A percentile compares a stretch with the other conserved stretches of the same genome.
Evolutionary conservation across 2,888 invertebrate species (phyloP).

Genomic region (Selenia dentaria): DNA sequence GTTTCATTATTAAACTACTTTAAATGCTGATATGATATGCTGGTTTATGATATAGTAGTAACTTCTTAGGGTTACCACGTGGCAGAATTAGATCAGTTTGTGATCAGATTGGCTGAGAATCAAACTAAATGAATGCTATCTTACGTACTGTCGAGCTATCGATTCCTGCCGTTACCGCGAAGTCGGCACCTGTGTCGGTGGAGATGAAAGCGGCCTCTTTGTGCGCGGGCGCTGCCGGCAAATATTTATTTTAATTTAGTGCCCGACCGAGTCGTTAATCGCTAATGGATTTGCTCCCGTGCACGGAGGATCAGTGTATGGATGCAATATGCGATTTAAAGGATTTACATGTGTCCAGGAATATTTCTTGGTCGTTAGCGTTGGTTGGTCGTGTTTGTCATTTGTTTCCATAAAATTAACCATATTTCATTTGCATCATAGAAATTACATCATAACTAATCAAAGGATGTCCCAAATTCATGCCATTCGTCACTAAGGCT

Average conservation of each 20-base stretch:
- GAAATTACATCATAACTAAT: too few relatives aligned
- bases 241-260: constrained; percentile 85
- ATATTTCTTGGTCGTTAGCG: neutral
- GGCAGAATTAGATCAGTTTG: too few relatives aligned
- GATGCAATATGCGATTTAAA: constrained; percentile 33
- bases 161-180: constrained; percentile 33
- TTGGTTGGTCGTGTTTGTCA: too few relatives aligned
- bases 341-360: constrained; percentile 33
- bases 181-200: constrained; percentile 80
- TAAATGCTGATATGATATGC: too few relatives aligned
- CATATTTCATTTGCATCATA: too few relatives aligned
- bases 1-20: too few relatives aligned
- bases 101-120: too few relatives aligned
- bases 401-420: too few relatives aligned
- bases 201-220: constrained; percentile 69
- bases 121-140: neutral
- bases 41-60: too few relatives aligned
- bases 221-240: constrained; percentile 71
- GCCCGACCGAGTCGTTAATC: constrained; percentile 78
- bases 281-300: constrained; percentile 77
- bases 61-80: too few relatives aligned
- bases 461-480: too few relatives aligned
- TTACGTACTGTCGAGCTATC: constrained; percentile 23
- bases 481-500: too few relatives aligned
- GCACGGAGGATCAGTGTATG: constrained; percentile 33